Conservation (phyloP, 2,113 vertebrate genomes). For the Siniperca knerii region DNA sequence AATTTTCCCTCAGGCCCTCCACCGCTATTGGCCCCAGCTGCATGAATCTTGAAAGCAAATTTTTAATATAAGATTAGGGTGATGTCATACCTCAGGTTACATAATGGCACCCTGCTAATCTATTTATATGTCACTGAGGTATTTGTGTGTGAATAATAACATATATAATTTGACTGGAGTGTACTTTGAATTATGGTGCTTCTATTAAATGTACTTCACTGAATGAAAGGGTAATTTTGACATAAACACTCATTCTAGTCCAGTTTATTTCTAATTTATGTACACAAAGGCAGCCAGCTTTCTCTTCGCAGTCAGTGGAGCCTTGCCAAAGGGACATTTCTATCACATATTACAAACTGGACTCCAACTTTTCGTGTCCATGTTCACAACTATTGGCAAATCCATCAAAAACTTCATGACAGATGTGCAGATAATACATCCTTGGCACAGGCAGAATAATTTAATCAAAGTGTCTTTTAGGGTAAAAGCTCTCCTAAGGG, state of each 20-base stretch:
- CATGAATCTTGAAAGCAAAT: conserved; percentile 37
- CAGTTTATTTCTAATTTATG: neutral
- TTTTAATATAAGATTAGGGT: conserved; percentile 51
- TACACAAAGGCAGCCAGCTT: neutral
- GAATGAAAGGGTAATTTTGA: conserved; percentile 1
- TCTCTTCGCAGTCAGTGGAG: neutral
- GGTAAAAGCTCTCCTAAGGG: neutral
- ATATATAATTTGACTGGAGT: neutral
- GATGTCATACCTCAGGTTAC: conserved; percentile 61
- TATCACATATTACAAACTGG: neutral
- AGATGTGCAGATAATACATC: neutral
- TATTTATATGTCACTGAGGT: conserved; percentile 19
- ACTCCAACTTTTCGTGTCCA: neutral
- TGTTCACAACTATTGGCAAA: neutral
- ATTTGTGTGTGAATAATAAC: conserved; percentile 19
- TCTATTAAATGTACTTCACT: neutral
- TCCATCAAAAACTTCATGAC: neutral
- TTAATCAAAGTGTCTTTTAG: neutral
- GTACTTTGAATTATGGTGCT: neutral
- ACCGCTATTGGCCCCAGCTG: neutral
- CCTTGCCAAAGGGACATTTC: neutral
- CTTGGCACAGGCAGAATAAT: neutral
- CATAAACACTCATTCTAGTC: neutral
- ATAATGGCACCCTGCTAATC: conserved; percentile 38
- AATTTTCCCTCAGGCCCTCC: conserved; percentile 24